Conservation (phyloP, 2,888 invertebrate species). For the Acronicta psi region DNA sequence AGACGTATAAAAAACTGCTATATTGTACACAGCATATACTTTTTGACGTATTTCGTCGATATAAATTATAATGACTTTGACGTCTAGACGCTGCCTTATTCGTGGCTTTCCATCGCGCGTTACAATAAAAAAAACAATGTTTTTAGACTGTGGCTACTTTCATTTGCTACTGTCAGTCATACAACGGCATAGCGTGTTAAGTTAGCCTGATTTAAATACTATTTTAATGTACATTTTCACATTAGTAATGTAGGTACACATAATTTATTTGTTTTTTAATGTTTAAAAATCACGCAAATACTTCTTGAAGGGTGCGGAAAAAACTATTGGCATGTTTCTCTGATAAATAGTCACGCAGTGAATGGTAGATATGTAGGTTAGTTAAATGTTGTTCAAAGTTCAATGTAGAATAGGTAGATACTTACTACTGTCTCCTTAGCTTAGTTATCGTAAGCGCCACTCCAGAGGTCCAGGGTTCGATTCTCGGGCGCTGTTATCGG, state of each 20-base stretch:
- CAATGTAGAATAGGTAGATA: no score
- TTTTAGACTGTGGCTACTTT: constrained; percentile 28
- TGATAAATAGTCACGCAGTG: no score
- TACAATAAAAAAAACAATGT: constrained; percentile 8
- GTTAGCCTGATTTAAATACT: constrained; percentile 11
- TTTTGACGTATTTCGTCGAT: constrained; percentile 3
- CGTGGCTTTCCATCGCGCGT: constrained; percentile 28
- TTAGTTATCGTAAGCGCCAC: no score
- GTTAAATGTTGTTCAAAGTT: no score
- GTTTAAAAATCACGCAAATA: constrained; percentile 20
- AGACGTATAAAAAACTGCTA: constrained; percentile 6
- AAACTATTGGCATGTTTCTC: no score
- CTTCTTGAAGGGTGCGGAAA: not conserved
- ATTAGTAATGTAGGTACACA: constrained; percentile 20
- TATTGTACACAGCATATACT: constrained; percentile 1
- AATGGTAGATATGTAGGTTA: no score
- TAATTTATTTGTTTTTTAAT: constrained; percentile 12
- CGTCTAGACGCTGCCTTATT: constrained; percentile 19
- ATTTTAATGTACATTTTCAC: constrained; percentile 28
- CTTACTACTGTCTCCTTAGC: no score
- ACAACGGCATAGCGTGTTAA: constrained; percentile 32
- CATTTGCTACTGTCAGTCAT: constrained; percentile 33
- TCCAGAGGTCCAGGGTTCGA: no score
- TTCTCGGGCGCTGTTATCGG: no score
- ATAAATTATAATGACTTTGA: constrained; percentile 17